Conservation (phyloP, 2,888 invertebrate genomes). For the Trissolcus brochymenae region DNA sequence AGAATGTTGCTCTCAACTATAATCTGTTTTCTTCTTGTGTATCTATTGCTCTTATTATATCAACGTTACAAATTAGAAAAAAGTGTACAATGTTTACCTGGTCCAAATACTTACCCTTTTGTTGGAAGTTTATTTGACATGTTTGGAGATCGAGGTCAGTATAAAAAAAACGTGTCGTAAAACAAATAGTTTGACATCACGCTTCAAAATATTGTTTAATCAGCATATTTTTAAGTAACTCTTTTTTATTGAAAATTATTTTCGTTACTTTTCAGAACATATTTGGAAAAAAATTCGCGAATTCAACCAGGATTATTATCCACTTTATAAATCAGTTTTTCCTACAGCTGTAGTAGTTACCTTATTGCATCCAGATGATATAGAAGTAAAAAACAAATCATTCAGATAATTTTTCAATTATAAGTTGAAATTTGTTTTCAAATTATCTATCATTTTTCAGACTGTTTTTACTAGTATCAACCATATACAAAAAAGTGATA, state of each 20-base stretch:
- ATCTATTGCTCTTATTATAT: background rate
- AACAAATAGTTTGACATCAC: too few species aligned
- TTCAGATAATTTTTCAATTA: background rate
- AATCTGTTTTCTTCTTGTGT: conserved; percentile 3
- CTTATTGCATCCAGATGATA: conserved; percentile 46
- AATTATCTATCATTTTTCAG: conserved; percentile 2
- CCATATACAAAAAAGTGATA: conserved; percentile 41
- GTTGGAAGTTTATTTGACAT: conserved; percentile 45
- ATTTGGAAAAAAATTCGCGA: conserved; percentile 39
- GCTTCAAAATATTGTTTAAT: too few species aligned
- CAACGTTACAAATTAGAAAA: conserved; percentile 34
- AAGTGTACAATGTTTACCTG: conserved; percentile 28
- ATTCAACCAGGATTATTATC: conserved; percentile 35
- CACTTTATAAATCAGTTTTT: conserved; percentile 29
- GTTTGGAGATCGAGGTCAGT: conserved; percentile 35
- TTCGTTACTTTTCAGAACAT: conserved; percentile 19
- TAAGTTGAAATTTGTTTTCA: background rate
- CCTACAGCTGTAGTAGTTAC: conserved; percentile 29
- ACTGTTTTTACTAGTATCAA: conserved; percentile 29
- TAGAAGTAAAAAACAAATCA: conserved; percentile 32
- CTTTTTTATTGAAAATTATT: background rate
- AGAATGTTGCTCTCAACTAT: conserved; percentile 21
- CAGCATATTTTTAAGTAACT: too few species aligned
- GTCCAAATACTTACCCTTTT: conserved; percentile 30
- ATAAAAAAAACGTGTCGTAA: too few species aligned